These are phyloP conservation scores for Onthophagus sagittarius DNA, from an alignment of 2,888 invertebrate species.

Conservation along the genomic window DNA sequence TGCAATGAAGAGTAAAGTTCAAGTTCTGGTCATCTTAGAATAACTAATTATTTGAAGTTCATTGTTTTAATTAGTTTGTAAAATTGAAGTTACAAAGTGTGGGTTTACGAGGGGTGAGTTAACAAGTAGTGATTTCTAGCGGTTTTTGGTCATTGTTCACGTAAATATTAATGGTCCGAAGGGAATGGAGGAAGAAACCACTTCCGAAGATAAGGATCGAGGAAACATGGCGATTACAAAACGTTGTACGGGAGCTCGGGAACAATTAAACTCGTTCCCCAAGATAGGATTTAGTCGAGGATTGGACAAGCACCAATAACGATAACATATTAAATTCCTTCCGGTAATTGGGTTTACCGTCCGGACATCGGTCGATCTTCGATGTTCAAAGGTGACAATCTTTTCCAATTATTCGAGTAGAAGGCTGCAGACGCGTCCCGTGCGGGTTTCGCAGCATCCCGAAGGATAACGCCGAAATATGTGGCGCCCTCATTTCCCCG, in stretches of 20 bases:
- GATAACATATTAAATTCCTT: background rate
- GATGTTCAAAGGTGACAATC: conserved; percentile 11
- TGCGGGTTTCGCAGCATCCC: conserved; percentile 41
- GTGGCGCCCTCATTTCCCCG: conserved; percentile 43
- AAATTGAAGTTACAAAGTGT: too few species aligned
- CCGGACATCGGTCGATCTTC: background rate
- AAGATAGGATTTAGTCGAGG: background rate
- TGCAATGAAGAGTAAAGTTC: too few species aligned
- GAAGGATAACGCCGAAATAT: conserved; percentile 43
- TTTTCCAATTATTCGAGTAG: conserved; percentile 35
- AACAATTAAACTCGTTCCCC: background rate
- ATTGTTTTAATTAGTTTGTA: too few species aligned
- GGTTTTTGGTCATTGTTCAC: background rate
- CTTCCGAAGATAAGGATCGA: background rate
- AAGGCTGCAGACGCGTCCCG: conserved; percentile 39
- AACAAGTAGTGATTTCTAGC: too few species aligned
- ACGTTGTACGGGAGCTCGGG: background rate
- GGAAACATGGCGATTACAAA: background rate
- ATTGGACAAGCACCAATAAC: background rate
- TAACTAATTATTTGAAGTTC: too few species aligned
- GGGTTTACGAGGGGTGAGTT: too few species aligned
- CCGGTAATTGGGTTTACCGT: background rate
- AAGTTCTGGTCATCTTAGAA: too few species aligned
- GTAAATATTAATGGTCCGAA: background rate
- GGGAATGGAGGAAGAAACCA: background rate